Conservation (phyloP, 2,113 vertebrate species). For the Halcyon malimbica region DNA sequence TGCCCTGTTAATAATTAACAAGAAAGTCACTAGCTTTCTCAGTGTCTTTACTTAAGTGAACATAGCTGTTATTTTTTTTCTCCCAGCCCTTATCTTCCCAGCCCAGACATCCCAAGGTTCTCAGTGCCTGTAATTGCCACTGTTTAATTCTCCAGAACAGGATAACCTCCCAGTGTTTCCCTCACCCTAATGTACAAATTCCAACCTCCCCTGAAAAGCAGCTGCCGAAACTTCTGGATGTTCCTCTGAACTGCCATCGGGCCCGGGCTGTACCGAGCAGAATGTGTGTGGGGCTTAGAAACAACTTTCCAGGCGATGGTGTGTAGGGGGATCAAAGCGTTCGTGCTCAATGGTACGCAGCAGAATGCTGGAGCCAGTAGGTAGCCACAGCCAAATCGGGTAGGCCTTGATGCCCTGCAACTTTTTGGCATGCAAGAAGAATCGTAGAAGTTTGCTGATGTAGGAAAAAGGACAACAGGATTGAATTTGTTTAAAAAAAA, state of each 20-base stretch:
- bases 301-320: background rate
- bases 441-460: background rate
- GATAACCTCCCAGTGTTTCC: background rate
- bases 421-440: background rate
- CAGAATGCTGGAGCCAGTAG: background rate
- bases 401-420: background rate
- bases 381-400: background rate
- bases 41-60: background rate
- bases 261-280: background rate
- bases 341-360: accelerated
- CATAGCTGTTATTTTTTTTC: background rate
- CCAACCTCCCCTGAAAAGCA: constrained; percentile 46
- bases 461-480: background rate
- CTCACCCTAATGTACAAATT: constrained; percentile 54
- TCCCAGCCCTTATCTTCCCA: constrained; percentile 20
- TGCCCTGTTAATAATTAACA: constrained; percentile 37
- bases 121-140: background rate
- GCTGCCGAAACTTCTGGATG: constrained; percentile 45
- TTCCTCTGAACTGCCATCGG: constrained; percentile 48
- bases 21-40: background rate
- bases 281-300: background rate
- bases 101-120: constrained; percentile 8
- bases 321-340: background rate
- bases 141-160: constrained; percentile 10
- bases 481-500: background rate